These are phyloP conservation scores for Heterotis niloticus DNA, from an alignment of 2,113 vertebrate species.

Conservation along the genomic window DNA sequence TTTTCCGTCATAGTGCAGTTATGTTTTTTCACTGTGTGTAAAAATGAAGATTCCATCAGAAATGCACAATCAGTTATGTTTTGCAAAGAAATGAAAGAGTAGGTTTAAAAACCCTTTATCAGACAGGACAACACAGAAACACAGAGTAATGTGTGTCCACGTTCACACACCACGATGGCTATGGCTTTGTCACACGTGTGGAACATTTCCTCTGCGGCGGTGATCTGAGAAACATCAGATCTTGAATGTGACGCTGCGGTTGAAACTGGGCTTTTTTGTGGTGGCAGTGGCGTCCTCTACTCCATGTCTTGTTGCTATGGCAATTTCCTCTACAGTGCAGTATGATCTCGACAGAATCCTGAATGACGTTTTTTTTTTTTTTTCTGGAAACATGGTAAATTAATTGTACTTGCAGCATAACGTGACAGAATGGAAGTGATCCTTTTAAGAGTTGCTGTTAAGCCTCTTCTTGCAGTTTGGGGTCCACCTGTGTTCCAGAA, in stretches of 20 bases:
- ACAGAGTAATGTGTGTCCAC: too few species aligned
- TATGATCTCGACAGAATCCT: conserved; percentile 6
- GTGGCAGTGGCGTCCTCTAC: conserved; percentile 44
- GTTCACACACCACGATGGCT: background rate
- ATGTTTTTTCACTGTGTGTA: background rate
- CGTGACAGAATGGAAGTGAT: background rate
- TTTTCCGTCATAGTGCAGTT: too few species aligned
- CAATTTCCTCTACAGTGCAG: conserved; percentile 32
- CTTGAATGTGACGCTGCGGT: conserved; percentile 7
- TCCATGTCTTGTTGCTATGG: conserved; percentile 63
- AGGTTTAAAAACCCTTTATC: background rate
- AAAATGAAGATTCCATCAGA: background rate
- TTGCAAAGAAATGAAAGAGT: background rate
- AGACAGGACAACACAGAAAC: background rate
- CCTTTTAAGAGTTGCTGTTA: background rate
- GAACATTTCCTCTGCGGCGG: background rate
- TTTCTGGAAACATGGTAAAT: background rate
- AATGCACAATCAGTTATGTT: background rate
- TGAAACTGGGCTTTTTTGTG: conserved; percentile 31
- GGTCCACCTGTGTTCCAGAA: background rate
- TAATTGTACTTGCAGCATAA: background rate
- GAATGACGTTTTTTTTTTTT: conserved; percentile 16
- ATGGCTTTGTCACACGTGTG: background rate
- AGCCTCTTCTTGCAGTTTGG: too few species aligned
- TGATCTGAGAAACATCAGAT: background rate